Conservation (phyloP, 1,140 invertebrate genomes). For the Scaptodrosophila lebanonensis region DNA sequence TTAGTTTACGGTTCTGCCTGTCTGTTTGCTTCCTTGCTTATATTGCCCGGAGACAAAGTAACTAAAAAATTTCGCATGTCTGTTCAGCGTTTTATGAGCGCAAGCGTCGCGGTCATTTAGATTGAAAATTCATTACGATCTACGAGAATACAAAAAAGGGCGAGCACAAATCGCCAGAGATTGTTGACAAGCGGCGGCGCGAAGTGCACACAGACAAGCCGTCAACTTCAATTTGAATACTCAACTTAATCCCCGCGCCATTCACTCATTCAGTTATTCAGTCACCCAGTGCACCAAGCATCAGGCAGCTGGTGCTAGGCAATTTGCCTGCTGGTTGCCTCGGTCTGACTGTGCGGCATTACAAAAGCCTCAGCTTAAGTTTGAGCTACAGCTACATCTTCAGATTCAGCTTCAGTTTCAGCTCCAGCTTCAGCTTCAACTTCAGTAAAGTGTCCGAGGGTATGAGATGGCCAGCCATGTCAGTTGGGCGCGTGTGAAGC, state of each 20-base stretch:
- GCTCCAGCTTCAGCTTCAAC: no score
- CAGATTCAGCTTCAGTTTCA: no score
- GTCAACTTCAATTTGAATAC: constrained; percentile 75
- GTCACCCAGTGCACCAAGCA: constrained; percentile 4
- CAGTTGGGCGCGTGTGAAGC: constrained; percentile 49
- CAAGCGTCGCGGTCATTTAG: no score
- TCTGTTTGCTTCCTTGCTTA: constrained; percentile 40
- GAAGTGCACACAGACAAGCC: constrained; percentile 36
- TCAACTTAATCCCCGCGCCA: constrained; percentile 72
- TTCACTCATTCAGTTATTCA: constrained; percentile 25
- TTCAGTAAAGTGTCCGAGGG: no score
- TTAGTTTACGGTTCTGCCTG: no score
- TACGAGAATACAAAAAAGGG: no score
- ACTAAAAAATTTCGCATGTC: constrained; percentile 40
- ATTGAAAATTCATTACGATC: no score
- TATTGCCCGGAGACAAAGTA: constrained; percentile 58
- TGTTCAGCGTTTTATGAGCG: no score
- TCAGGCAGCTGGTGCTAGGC: constrained; percentile 48
- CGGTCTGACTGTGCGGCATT: constrained; percentile 58
- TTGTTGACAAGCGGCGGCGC: constrained; percentile 45
- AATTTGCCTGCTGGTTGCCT: constrained; percentile 62
- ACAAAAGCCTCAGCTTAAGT: no score
- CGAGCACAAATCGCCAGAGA: no score
- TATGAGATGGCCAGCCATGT: constrained; percentile 35
- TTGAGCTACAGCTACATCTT: no score